phyloP scores from a whole-genome alignment of 2,797 vertebrate genomes.

The Odontamblyopus rebecca region DNA sequence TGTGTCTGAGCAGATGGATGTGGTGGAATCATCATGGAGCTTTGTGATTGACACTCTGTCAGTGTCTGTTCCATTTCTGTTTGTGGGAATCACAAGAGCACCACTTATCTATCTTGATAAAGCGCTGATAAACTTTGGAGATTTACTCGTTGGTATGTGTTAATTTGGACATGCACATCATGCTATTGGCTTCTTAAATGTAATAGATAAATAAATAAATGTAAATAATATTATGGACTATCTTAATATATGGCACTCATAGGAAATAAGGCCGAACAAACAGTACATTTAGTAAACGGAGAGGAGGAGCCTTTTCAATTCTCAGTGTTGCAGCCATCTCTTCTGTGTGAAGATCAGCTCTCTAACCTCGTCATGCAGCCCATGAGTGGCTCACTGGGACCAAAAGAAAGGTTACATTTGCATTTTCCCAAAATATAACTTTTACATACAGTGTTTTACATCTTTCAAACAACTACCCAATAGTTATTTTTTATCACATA shows the following conservation, averaged over 20 bases:
- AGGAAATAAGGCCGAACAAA: slow-evolving; percentile 76
- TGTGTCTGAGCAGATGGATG: slow-evolving; percentile 70
- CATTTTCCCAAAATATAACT: not conserved
- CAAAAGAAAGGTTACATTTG: slow-evolving; percentile 78
- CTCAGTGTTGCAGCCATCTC: slow-evolving; percentile 76
- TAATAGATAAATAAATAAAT: not conserved
- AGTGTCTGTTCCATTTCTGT: slow-evolving; percentile 83
- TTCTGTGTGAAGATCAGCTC: slow-evolving; percentile 77
- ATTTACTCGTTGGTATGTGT: slow-evolving; percentile 81
- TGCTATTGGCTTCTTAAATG: not conserved
- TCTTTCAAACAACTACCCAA: not conserved
- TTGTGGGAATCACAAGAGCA: slow-evolving; percentile 82
- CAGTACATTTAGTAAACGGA: slow-evolving; percentile 78
- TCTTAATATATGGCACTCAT: slow-evolving; percentile 14
- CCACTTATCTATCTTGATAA: slow-evolving; percentile 81
- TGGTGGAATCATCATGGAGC: slow-evolving; percentile 87
- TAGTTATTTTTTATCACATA: not conserved
- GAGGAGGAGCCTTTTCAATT: slow-evolving; percentile 82
- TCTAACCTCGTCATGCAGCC: slow-evolving; percentile 76
- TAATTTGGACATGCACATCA: not conserved
- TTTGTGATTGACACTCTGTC: slow-evolving; percentile 81
- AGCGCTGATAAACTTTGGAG: slow-evolving; percentile 81
- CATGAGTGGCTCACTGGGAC: slow-evolving; percentile 76
- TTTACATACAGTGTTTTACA: not conserved
- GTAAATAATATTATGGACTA: not conserved